These are phyloP conservation scores for Drosophila biarmipes DNA, from an alignment of 1,140 invertebrate genomes.

Conservation along the genomic window DNA sequence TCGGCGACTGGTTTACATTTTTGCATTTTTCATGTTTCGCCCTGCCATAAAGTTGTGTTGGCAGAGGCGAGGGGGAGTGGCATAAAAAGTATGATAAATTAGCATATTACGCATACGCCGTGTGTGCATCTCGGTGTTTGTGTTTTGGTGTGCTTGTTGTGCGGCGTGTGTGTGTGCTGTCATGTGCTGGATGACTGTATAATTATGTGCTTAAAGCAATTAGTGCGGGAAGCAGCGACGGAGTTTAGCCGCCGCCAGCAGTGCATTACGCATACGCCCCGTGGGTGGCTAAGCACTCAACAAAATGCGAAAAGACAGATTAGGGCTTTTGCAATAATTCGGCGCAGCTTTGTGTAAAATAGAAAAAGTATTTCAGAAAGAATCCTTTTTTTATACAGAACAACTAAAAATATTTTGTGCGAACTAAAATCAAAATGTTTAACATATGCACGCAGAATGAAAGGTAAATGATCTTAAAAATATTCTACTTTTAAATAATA, in stretches of 20 bases:
- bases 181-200: constrained; percentile 51
- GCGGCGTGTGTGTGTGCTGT: constrained; percentile 9
- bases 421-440: too few relatives aligned
- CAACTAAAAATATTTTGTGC: too few relatives aligned
- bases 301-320: constrained; percentile 15
- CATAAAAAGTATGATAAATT: constrained; percentile 76
- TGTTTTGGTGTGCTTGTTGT: constrained; percentile 6
- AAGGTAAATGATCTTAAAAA: too few relatives aligned
- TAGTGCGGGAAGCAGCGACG: constrained; percentile 46
- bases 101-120: constrained; percentile 73
- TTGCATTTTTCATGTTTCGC: constrained; percentile 73
- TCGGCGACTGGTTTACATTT: constrained; percentile 70
- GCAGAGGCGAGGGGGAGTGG: not conserved
- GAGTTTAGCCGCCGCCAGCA: constrained; percentile 47
- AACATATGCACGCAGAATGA: too few relatives aligned
- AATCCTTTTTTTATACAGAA: too few relatives aligned
- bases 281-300: constrained; percentile 10
- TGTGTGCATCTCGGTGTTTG: constrained; percentile 17
- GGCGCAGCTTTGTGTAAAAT: not conserved
- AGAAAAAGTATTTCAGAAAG: too few relatives aligned
- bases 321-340: not conserved
- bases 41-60: constrained; percentile 63
- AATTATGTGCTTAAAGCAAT: constrained; percentile 75
- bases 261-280: constrained; percentile 53
- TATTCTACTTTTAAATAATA: too few relatives aligned